These are phyloP conservation scores for Parnassius orleans DNA, from an alignment of 2,888 invertebrate genomes.

Conservation along the genomic window DNA sequence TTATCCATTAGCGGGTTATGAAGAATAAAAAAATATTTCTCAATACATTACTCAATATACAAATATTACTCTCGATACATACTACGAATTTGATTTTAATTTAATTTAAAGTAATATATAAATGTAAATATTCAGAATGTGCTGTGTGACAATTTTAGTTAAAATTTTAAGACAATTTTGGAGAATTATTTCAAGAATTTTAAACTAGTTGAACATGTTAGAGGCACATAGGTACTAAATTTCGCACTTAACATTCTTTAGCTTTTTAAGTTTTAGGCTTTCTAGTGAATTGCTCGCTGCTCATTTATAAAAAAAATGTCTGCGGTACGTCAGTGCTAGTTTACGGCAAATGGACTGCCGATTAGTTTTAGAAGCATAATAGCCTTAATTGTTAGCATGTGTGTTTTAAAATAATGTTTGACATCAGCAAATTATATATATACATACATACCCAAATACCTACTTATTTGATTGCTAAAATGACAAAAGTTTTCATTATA, in stretches of 20 bases:
- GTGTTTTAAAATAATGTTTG: constrained; percentile 2
- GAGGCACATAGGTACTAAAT: constrained; percentile 10
- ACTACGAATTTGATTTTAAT: not conserved
- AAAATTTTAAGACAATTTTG: constrained; percentile 22
- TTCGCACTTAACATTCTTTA: constrained; percentile 1
- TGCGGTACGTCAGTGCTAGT: constrained; percentile 18
- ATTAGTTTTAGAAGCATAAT: constrained; percentile 9
- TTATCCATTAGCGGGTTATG: too few relatives aligned
- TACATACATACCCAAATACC: not conserved
- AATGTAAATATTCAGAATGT: not conserved
- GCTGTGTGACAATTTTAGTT: constrained; percentile 13
- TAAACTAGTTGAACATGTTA: not conserved
- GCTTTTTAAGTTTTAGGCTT: constrained; percentile 12
- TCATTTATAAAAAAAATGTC: not conserved
- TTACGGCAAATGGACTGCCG: constrained; percentile 5
- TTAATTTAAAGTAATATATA: not conserved
- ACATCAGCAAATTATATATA: constrained; percentile 1
- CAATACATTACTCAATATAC: too few relatives aligned
- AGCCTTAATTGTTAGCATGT: not conserved
- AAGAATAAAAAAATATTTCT: too few relatives aligned
- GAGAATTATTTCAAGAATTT: constrained; percentile 15
- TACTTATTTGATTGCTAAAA: not conserved
- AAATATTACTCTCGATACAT: too few relatives aligned
- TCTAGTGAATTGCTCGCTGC: constrained; percentile 2
- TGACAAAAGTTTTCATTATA: not conserved